Percentiles rank a stretch among this genome's conserved stretches.
phyloP scores from a whole-genome alignment of 1,140 invertebrate genomes.

The Aplysia californica region DNA sequence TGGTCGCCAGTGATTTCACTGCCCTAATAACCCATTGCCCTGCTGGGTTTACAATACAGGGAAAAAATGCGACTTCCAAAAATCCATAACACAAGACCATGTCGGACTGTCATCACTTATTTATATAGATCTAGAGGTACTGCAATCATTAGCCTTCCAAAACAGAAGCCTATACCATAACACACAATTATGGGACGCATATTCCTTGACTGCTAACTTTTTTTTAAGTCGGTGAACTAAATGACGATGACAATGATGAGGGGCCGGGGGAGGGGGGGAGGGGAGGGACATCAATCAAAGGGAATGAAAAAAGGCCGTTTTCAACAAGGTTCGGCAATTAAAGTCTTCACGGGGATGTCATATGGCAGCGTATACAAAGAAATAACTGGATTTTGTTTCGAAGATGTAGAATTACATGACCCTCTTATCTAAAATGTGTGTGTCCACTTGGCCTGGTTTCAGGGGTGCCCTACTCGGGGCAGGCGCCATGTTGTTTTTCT shows the following conservation, averaged over 20 bases:
- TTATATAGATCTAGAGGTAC: no score
- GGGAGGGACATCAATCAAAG: not conserved
- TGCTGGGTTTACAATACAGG: no score
- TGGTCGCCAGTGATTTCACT: no score
- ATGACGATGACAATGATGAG: not conserved
- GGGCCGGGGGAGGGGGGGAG: not conserved
- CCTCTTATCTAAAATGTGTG: not conserved
- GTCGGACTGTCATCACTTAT: no score
- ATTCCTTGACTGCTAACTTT: no score
- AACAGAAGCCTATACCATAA: no score
- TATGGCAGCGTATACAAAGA: not conserved
- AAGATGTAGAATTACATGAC: not conserved
- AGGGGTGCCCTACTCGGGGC: conserved; percentile 33
- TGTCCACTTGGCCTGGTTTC: conserved; percentile 26
- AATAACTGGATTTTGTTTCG: not conserved
- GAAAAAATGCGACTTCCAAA: no score
- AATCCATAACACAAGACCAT: no score
- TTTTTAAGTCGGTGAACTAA: no score
- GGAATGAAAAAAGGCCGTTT: not conserved
- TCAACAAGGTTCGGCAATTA: not conserved
- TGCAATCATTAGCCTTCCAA: no score
- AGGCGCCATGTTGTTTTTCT: conserved; percentile 42
- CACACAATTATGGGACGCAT: no score
- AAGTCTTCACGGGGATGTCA: not conserved
- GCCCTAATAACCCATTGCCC: no score